A percentile compares a stretch with the other conserved stretches of the same genome.
phyloP scores from a whole-genome alignment of 2,797 vertebrate genomes.

The Phataginus tricuspis region DNA sequence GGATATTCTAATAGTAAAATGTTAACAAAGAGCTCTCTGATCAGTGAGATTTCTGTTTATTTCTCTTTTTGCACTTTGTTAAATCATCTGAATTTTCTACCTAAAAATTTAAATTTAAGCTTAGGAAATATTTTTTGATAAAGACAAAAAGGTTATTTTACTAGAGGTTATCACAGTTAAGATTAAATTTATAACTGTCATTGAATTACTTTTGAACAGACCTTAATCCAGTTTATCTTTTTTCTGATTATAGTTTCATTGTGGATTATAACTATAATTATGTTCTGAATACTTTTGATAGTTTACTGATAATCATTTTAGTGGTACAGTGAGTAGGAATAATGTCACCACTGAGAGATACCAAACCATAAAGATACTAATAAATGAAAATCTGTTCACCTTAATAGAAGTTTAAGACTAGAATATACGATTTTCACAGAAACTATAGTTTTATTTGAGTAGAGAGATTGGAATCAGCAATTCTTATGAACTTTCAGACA shows the following conservation, averaged over 20 bases:
- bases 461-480: background rate
- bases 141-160: conserved; percentile 29
- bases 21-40: background rate
- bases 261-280: conserved; percentile 25
- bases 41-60: conserved; percentile 21
- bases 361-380: conserved; percentile 3
- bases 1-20: background rate
- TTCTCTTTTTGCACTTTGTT: conserved; percentile 10
- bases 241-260: conserved; percentile 4
- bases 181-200: conserved; percentile 46
- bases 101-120: conserved; percentile 27
- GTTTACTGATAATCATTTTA: background rate
- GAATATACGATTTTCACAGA: background rate
- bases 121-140: conserved; percentile 8
- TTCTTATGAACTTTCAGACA: background rate
- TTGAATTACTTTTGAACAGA: conserved; percentile 60
- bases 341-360: background rate
- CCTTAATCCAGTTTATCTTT: conserved; percentile 18
- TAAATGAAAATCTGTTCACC: conserved; percentile 43
- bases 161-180: background rate
- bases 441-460: background rate
- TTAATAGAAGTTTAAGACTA: background rate
- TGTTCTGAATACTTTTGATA: conserved; percentile 18
- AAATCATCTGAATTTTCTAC: conserved; percentile 47
- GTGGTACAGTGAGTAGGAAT: background rate